Conservation (phyloP, 2,113 vertebrate genomes). For the Halichoeres trimaculatus region DNA sequence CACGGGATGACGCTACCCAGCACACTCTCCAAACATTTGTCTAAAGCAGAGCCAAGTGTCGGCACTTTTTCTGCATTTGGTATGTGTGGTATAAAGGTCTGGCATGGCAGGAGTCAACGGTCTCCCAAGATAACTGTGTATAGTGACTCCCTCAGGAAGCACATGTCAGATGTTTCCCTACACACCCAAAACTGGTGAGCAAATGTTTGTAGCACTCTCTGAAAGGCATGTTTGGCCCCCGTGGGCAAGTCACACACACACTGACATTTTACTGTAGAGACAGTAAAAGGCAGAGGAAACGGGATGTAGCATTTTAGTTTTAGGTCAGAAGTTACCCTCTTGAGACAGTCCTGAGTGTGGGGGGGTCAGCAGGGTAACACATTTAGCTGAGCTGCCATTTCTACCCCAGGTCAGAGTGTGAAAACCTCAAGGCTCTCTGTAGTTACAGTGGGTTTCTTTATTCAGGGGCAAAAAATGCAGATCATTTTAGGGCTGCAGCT, state of each 20-base stretch:
- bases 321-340: conserved; percentile 34
- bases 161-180: conserved; percentile 73
- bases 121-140: conserved; percentile 52
- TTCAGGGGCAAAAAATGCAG: not conserved
- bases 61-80: conserved; percentile 44
- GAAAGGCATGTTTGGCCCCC: conserved; percentile 69
- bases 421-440: not conserved
- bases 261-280: conserved; percentile 73
- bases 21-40: conserved; percentile 49
- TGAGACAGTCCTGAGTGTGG: conserved; percentile 23
- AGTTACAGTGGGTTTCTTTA: not conserved
- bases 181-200: conserved; percentile 68
- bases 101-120: conserved; percentile 30
- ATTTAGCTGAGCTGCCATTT: conserved; percentile 8
- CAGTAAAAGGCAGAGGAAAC: conserved; percentile 68
- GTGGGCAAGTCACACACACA: conserved; percentile 65
- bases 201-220: conserved; percentile 75
- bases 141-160: conserved; percentile 64
- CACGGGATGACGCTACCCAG: conserved; percentile 12
- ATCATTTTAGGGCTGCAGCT: too few relatives aligned
- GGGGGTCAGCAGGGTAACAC: conserved; percentile 12
- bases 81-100: conserved; percentile 32
- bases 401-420: conserved; percentile 4
- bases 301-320: conserved; percentile 53
- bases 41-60: conserved; percentile 18